These are phyloP conservation scores for Omphaloscelis lunosa DNA, from an alignment of 2,888 invertebrate species.

Conservation along the genomic window DNA sequence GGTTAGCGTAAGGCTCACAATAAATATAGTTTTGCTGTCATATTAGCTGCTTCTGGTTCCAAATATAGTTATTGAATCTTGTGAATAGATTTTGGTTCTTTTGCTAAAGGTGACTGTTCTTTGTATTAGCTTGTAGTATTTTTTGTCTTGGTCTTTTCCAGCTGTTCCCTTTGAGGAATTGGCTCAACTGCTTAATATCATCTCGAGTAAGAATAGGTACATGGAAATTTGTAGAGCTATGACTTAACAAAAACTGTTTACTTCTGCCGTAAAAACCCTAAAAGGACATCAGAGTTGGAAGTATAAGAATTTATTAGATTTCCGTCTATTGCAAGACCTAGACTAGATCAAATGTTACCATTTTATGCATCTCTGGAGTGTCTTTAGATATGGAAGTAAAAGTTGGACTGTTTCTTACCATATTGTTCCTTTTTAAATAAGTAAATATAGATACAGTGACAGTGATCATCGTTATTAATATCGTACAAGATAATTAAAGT, in stretches of 20 bases:
- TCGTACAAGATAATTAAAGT: slow-evolving; percentile 15
- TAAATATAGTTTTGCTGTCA: neutral
- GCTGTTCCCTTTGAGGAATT: neutral
- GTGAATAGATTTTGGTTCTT: neutral
- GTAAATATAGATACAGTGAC: neutral
- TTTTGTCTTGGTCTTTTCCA: neutral
- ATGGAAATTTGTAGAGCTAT: slow-evolving; percentile 4
- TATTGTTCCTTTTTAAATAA: neutral
- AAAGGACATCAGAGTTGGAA: neutral
- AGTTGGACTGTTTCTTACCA: neutral
- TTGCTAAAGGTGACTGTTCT: neutral
- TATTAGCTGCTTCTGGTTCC: neutral
- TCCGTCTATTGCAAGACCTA: neutral
- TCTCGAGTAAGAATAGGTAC: neutral
- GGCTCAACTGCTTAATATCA: neutral
- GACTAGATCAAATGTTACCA: neutral
- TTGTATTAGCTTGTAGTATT: neutral
- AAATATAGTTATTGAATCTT: neutral
- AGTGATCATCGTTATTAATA: slow-evolving; percentile 8
- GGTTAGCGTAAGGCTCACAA: neutral
- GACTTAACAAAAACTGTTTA: slow-evolving; percentile 1
- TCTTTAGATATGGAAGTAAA: neutral
- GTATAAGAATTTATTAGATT: neutral
- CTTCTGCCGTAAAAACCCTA: neutral
- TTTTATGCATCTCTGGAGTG: neutral